Conservation (phyloP, 2,113 vertebrate species). For the Alaudala cheleensis region DNA sequence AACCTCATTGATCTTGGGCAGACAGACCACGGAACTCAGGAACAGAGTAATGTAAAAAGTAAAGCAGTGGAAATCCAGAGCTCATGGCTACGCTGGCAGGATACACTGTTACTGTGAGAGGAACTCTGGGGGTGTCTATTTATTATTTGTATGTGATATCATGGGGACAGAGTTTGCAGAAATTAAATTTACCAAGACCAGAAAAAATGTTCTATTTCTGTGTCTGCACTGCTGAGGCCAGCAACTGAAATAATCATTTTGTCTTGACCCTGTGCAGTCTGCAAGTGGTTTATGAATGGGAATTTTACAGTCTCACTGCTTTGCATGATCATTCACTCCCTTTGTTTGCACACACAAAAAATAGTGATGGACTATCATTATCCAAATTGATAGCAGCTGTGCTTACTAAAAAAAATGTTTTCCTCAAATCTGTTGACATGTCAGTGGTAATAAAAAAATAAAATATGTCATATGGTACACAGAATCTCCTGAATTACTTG, state of each 20-base stretch:
- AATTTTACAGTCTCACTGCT: conserved; percentile 48
- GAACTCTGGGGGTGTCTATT: background rate
- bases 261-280: conserved; percentile 37
- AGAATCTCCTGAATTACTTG: conserved; percentile 51
- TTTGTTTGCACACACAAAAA: conserved; percentile 62
- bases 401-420: conserved; percentile 69
- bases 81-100: background rate
- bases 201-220: conserved; percentile 30
- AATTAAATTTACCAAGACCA: conserved; percentile 54
- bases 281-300: conserved; percentile 57
- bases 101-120: background rate
- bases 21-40: background rate
- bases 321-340: conserved; percentile 47
- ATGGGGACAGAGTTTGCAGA: conserved; percentile 5
- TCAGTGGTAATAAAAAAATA: conserved; percentile 56
- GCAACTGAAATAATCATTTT: conserved; percentile 57
- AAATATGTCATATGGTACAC: conserved; percentile 33
- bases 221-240: conserved; percentile 23
- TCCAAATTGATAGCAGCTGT: conserved; percentile 79
- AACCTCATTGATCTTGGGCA: conserved; percentile 5
- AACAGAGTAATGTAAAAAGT: background rate
- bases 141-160: conserved; percentile 20
- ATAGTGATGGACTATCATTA: conserved; percentile 75
- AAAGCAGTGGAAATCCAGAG: background rate
- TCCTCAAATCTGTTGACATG: conserved; percentile 70